phyloP scores from a whole-genome alignment of 2,113 vertebrate genomes.

The Oncorhynchus clarkii region DNA sequence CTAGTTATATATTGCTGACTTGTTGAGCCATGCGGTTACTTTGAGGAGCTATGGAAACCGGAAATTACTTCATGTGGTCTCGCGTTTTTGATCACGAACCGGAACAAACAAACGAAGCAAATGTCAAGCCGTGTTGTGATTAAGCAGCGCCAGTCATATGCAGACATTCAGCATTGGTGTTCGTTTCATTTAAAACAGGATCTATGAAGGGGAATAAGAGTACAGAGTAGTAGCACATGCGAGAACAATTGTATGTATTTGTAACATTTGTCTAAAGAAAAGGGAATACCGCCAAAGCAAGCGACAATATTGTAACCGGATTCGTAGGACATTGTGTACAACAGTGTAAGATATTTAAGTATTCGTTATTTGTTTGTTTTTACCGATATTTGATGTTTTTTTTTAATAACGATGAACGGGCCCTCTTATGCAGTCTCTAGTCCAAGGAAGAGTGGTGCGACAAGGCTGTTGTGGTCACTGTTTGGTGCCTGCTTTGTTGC shows the following conservation, averaged over 20 bases:
- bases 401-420: conserved; percentile 29
- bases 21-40: neutral
- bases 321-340: neutral
- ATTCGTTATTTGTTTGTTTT: neutral
- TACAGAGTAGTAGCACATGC: neutral
- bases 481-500: conserved; percentile 62
- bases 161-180: neutral
- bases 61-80: conserved; percentile 38
- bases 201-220: neutral
- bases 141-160: neutral
- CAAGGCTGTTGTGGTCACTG: conserved; percentile 54
- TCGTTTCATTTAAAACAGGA: neutral
- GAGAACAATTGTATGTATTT: neutral
- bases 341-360: neutral
- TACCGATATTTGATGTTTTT: neutral
- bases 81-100: conserved; percentile 35
- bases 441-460: conserved; percentile 27
- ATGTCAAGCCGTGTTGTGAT: neutral
- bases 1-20: neutral
- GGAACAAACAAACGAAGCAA: conserved; percentile 55
- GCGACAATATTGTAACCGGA: neutral
- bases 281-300: neutral
- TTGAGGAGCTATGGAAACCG: conserved; percentile 5
- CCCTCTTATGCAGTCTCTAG: neutral
- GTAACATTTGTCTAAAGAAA: neutral